Conservation (phyloP, 2,113 vertebrate species). For the Benitochromis conjunctus region DNA sequence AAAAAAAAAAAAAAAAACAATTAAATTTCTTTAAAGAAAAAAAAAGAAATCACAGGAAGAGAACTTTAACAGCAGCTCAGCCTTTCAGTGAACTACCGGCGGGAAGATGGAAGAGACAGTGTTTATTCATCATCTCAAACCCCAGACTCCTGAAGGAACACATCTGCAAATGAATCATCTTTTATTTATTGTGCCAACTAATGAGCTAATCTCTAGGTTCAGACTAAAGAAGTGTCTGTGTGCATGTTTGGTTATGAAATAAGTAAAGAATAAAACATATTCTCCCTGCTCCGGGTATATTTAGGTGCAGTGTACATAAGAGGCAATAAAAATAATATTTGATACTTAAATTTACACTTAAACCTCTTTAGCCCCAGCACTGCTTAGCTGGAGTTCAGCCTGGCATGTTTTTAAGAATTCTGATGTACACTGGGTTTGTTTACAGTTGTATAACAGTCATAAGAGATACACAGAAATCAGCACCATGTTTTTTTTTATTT, state of each 20-base stretch:
- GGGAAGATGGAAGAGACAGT: not conserved
- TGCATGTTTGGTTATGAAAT: not conserved
- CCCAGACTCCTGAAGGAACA: constrained; percentile 41
- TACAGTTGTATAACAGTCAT: not conserved
- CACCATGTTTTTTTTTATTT: not conserved
- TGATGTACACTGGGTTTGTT: constrained; percentile 22
- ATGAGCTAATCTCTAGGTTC: constrained; percentile 48
- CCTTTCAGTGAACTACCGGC: not conserved
- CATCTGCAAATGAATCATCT: constrained; percentile 46
- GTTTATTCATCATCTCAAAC: constrained; percentile 46
- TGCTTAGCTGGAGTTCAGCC: not conserved
- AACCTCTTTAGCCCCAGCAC: not conserved
- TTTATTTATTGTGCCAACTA: constrained; percentile 65
- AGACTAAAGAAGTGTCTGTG: constrained; percentile 3
- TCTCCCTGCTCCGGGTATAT: not conserved
- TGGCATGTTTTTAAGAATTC: not conserved
- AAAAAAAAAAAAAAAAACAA: too few relatives aligned
- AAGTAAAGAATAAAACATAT: not conserved
- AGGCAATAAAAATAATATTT: not conserved
- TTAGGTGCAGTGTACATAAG: not conserved
- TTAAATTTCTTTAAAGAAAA: too few relatives aligned
- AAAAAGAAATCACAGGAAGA: not conserved
- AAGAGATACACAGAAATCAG: constrained; percentile 2
- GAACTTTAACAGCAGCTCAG: not conserved
- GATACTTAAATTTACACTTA: not conserved